phyloP scores from a whole-genome alignment of 1,140 invertebrate species.

The Drosophila azteca region DNA sequence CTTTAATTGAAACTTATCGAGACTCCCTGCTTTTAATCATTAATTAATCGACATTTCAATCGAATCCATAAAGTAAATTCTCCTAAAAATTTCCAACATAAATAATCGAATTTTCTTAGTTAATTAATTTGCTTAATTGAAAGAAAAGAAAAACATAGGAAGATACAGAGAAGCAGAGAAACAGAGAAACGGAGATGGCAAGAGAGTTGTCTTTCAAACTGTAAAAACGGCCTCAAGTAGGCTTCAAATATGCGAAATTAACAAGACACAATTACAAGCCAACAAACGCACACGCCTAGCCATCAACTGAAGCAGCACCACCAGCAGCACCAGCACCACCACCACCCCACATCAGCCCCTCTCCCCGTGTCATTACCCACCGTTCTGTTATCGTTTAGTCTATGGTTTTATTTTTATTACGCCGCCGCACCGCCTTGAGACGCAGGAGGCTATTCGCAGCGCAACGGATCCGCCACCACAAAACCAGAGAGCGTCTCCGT shows the following conservation, averaged over 20 bases:
- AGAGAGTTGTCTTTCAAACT: conserved; percentile 55
- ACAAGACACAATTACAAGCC: conserved; percentile 79
- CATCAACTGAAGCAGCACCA: conserved; percentile 30
- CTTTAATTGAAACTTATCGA: too few species aligned
- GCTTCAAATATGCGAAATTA: conserved; percentile 80
- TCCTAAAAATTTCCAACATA: too few species aligned
- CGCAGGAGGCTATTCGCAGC: not conserved
- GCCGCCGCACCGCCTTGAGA: conserved; percentile 49
- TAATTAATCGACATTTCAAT: too few species aligned
- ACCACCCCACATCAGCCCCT: not conserved
- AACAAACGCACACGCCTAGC: conserved; percentile 59
- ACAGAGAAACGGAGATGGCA: not conserved
- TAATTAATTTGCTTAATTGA: too few species aligned
- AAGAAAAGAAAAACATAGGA: not conserved
- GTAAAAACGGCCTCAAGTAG: conserved; percentile 74
- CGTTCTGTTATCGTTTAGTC: conserved; percentile 72
- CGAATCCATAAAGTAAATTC: too few species aligned
- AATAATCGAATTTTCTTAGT: too few species aligned
- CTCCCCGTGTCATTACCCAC: conserved; percentile 6
- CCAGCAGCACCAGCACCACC: conserved; percentile 1
- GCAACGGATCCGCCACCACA: conserved; percentile 10
- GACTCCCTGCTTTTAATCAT: too few species aligned
- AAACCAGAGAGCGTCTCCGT: not conserved
- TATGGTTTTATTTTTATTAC: conserved; percentile 80
- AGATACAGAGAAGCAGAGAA: conserved; percentile 1